phyloP scores from a whole-genome alignment of 1,140 invertebrate genomes.

The Temnothorax nylanderi region DNA sequence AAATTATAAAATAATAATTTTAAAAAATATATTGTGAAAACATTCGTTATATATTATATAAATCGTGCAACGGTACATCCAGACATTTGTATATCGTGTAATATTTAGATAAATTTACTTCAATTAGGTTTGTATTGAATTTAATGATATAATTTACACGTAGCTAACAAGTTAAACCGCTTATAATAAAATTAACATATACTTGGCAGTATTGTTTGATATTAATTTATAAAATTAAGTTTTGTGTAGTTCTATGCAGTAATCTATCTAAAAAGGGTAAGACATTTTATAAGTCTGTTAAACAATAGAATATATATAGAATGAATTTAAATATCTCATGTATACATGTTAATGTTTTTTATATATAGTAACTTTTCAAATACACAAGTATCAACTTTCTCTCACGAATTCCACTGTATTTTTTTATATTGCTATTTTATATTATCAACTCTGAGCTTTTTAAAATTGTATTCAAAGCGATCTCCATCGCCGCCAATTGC shows the following conservation, averaged over 20 bases:
- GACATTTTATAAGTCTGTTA: slow-evolving; percentile 10
- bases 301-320: not conserved
- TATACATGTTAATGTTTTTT: too few species aligned
- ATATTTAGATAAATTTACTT: slow-evolving; percentile 10
- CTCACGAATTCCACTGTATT: too few species aligned
- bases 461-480: slow-evolving; percentile 11
- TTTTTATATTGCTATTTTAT: too few species aligned
- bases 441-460: too few species aligned
- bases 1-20: not conserved
- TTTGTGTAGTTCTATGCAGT: not conserved
- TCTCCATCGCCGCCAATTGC: slow-evolving; percentile 47
- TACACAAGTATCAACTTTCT: too few species aligned
- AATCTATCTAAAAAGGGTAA: not conserved
- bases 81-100: slow-evolving; percentile 7
- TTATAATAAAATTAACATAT: slow-evolving; percentile 22
- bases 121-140: not conserved
- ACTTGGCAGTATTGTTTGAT: not conserved
- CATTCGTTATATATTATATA: not conserved
- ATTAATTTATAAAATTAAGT: slow-evolving; percentile 15
- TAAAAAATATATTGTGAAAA: not conserved
- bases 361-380: too few species aligned
- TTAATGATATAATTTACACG: slow-evolving; percentile 8
- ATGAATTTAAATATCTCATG: not conserved
- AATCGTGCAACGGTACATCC: not conserved
- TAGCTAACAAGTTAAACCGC: not conserved